phyloP scores from a whole-genome alignment of 1,140 invertebrate genomes.

The Chironomus tepperi region DNA sequence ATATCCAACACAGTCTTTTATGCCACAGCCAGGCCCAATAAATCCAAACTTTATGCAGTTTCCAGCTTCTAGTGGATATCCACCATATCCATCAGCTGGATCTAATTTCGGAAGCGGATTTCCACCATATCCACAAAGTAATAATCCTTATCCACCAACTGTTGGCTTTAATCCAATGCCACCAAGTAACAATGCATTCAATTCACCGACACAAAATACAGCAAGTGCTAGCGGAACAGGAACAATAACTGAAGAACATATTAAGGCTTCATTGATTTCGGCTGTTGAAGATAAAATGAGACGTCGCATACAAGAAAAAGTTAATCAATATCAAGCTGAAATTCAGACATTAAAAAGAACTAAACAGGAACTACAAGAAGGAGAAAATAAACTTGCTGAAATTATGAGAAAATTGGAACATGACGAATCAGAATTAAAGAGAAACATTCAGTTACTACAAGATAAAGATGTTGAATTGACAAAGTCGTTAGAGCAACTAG shows the following conservation, averaged over 20 bases:
- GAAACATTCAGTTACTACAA: constrained; percentile 71
- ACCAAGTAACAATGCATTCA: background rate
- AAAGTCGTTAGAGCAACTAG: constrained; percentile 66
- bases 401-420: constrained; percentile 73
- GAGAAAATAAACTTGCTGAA: constrained; percentile 72
- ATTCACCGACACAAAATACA: background rate
- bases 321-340: constrained; percentile 83
- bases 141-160: constrained; percentile 31
- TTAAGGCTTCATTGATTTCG: constrained; percentile 84
- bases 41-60: constrained; percentile 29
- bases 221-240: constrained; percentile 43
- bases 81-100: constrained; percentile 33
- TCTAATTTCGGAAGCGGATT: constrained; percentile 23
- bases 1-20: constrained; percentile 55
- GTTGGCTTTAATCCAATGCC: constrained; percentile 29
- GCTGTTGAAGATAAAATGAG: constrained; percentile 92
- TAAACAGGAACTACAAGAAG: constrained; percentile 77
- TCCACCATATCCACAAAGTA: constrained; percentile 31
- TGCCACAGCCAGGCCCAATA: constrained; percentile 47
- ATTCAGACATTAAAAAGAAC: constrained; percentile 82
- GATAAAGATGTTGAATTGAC: constrained; percentile 83
- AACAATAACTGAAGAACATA: constrained; percentile 91
- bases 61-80: constrained; percentile 27
- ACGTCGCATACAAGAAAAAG: constrained; percentile 76
- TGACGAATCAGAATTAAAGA: constrained; percentile 77